Evolutionary conservation across 2,888 invertebrate species (phyloP), one percentile per base, ranked within the genome.

Genomic region (Pseudoips prasinana): DNA sequence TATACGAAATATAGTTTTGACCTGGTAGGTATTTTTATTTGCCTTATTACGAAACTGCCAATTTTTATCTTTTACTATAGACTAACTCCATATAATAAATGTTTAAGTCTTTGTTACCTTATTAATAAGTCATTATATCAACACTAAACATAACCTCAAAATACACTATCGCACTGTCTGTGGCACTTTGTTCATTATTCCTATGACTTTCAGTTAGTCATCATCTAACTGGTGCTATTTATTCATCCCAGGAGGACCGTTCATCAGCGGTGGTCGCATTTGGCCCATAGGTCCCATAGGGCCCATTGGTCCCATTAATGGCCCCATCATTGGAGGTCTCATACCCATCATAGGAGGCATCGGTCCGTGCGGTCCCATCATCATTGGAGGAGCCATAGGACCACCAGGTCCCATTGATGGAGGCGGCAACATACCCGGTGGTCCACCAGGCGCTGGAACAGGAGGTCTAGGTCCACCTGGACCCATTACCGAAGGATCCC

Each of bases 301-400:
- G 0, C 92, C 92, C 81, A 91, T 90, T 10, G 81, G 85, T 10
- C 89, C 87, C 85, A 86, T 84, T 14, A 80, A 47, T 1, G 92
- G 92, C 1, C 94, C 94, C 90, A 95, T 92, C 64, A 92, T 93
- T 40, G 92, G 89, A 14, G 91, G 91, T 24, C 91, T 89, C 64
- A 92, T 91, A 46, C 59, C 91, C 92, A 93, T 93, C 72, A 91
- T 92, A 2, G 94, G 94, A 87, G 94, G 94, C 90, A 94, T 94
- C 3, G 93, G 94, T 31, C 94, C 93, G 9, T 94, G 94, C 1
- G 95, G 94, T 51, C 93, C 91, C 92, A 95, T 94, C 92, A 95
- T 95, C 94, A 94, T 95, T 0, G 93, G 93, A 62, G 92, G 93
- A 8, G 82, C 83, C 91, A 93, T 92, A 1, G 92, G 93, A 6